Evolutionary conservation across 1,140 invertebrate species (phyloP), one percentile per base, ranked within the genome.

Genomic region (Saccostrea glomerata): DNA sequence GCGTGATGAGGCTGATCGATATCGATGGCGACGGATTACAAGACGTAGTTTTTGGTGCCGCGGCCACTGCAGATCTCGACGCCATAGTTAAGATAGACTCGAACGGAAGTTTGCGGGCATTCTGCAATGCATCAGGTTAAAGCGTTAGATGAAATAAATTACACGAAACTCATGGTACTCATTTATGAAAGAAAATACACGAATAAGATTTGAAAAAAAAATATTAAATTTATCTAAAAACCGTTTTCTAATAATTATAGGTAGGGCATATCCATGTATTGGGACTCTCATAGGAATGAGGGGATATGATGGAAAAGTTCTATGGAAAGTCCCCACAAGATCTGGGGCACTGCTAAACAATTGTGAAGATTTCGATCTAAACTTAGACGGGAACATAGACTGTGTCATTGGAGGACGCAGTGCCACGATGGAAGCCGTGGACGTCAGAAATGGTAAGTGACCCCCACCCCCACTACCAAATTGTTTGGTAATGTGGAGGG

Each of bases 311-410:
- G 92, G 93, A 11, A 87, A 90, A 55, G 83, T 90, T 20, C 82
- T 95, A 73, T 95, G 94, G 94, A 88, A 87, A 15, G 86, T 90
- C 15, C 55, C 63, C 0, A 91, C 91, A 55, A 84, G 92, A 54
- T 90, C 88, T 23, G 90, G 86, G 12, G 84, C 92, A 12, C 90
- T 94, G 36, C 89, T 92, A 70, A 83, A 93, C 17, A 92, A 91
- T 63, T 95, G 94, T 91, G 85, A 87, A 2, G 89, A 92, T 11
- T 91, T 94, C 83, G 94, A 95, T 88, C 89, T 94, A 11, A 92
- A 94, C 88, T 88, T 88, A 13, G 94, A 95, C 87, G 93, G 92
- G 13, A 83, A 87, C 4, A 86, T 83, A 12, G 94, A 94, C 86
- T 95, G 94, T 89, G 90, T 95, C 40, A 90, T 92, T 9, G 90